Evolutionary conservation across 2,113 vertebrate genomes (phyloP).

Genomic region (Urocynchramus pylzowi): DNA sequence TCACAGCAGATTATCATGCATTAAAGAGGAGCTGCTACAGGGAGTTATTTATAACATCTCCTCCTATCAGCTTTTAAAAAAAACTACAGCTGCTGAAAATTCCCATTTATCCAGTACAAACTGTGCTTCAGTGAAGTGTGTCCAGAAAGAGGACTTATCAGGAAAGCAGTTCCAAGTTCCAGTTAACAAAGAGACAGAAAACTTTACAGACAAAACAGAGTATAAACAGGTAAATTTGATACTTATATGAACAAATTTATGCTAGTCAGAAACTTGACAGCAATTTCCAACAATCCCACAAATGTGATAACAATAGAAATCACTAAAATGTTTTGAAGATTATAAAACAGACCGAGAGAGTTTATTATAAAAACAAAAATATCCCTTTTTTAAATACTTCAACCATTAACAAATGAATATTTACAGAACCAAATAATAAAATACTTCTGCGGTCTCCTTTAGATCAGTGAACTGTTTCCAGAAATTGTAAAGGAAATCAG

Average conservation of each 20-base stretch:
- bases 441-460: not conserved
- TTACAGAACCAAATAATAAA: not conserved
- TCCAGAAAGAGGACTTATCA: not conserved
- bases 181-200: not conserved
- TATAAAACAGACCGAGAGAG: not conserved
- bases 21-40: not conserved
- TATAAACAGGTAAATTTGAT: not conserved
- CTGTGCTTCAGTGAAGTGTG: not conserved
- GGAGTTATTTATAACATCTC: conserved; percentile 13
- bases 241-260: not conserved
- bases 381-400: not conserved
- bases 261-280: not conserved
- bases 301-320: not conserved
- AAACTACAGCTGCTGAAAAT: conserved; percentile 9
- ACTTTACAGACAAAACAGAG: not conserved
- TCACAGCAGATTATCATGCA: not conserved
- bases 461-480: not conserved
- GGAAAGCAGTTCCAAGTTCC: not conserved
- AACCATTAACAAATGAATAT: not conserved
- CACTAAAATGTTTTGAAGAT: not conserved
- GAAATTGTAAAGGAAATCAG: not conserved
- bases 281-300: not conserved
- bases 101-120: not conserved
- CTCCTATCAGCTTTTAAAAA: not conserved
- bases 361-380: not conserved